Base-by-base conservation (phyloP, 2,797 vertebrate genomes). In the Hypotaenidia philippensis region DNA sequence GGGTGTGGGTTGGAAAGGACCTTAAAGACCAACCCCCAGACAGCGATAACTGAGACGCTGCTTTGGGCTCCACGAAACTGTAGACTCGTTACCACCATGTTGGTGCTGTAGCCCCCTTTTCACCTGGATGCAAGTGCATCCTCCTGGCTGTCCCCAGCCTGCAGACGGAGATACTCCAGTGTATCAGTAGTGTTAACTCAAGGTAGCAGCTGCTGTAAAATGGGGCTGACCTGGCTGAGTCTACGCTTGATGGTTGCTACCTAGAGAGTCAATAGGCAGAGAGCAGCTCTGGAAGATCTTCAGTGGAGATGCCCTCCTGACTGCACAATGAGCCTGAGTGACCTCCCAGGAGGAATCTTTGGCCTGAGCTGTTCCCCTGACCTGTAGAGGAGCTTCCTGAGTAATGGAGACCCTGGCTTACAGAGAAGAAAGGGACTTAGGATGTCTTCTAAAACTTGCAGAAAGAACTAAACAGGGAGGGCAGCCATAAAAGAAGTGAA, bases 1-100 rank as follows among this genome's bases (percentile, higher is more conserved):
- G 25, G 49, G 25, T 50, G 27, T 50, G 49, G 25, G 49, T 50
- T 50, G 13, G 25, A 50, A 26, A 13, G 49, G 49, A 26, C 25
- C 49, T 50, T 26, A 50, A 26, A 50, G 49, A 50, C 25, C 49
- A 50, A 50, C 49, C 25, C 25, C 25, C 49, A 50, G 26, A 50
- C 14, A 50, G 49, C 31, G 21, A 29, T 52, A 78, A 50, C 16
- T 47, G 47, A 36, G 34, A 53, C 36, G n/a, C 32, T 68, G 11
- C n/a, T 74, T 74, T 87, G 53, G 12, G 13, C 27, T 93, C n/a
- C 12, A 2, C 53, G 13, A 72, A 61, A 26, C 9, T 61, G 61
- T 32, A 60, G 53, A 32, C 14, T 38, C 31, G 19, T 64, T 75
- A 26, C 17, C 0, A 0, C 0, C 4, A 11, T 38, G 36, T 10